Evolutionary conservation across 2,113 vertebrate genomes (phyloP).

Genomic region (Nestor notabilis): DNA sequence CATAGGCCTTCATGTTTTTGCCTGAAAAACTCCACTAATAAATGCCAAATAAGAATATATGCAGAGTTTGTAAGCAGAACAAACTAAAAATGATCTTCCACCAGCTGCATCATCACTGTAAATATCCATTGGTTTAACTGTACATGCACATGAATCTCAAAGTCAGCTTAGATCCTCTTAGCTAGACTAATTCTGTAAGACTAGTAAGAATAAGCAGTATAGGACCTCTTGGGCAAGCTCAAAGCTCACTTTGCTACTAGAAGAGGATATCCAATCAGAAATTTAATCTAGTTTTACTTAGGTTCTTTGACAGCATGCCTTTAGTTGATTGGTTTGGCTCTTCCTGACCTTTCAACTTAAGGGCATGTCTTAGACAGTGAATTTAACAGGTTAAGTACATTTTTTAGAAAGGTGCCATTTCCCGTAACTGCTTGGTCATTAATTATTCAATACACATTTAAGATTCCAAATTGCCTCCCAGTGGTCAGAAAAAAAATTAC

Average conservation of each 20-base stretch:
- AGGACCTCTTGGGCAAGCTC: not conserved
- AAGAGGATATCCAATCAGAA: not conserved
- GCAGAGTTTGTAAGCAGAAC: not conserved
- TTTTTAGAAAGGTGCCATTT: not conserved
- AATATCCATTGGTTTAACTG: not conserved
- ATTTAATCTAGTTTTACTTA: not conserved
- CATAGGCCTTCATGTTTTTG: not conserved
- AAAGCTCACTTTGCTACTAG: not conserved
- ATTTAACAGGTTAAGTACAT: not conserved
- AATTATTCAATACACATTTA: not conserved
- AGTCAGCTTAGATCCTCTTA: not conserved
- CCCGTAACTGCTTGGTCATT: not conserved
- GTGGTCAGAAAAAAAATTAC: not conserved
- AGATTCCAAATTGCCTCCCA: not conserved
- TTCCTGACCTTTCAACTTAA: not conserved
- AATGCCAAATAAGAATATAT: not conserved
- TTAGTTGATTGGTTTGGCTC: not conserved
- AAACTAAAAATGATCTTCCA: not conserved
- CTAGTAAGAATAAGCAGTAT: not conserved
- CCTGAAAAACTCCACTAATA: not conserved
- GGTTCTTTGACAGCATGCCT: not conserved
- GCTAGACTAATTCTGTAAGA: not conserved
- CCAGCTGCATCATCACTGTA: not conserved
- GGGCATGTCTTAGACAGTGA: not conserved
- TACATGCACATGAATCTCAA: not conserved